phyloP scores from a whole-genome alignment of 2,888 invertebrate species.

The Caenorhabditis sp. region DNA sequence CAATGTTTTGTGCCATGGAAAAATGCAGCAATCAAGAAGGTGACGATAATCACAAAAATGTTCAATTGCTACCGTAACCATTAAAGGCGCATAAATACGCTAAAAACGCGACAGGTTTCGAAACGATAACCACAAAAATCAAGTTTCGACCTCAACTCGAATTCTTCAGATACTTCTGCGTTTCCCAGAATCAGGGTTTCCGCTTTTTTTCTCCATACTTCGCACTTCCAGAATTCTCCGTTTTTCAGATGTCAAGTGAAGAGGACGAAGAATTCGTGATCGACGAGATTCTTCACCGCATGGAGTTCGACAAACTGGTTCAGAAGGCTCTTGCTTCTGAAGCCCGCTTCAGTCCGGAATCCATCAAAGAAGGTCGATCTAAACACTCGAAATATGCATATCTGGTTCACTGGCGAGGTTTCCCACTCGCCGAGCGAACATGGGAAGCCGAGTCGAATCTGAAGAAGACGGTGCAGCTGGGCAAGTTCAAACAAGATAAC shows the following conservation, averaged over 20 bases:
- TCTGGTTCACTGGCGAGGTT: slow-evolving; percentile 57
- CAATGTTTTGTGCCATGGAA: too few relatives aligned
- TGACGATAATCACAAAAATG: too few relatives aligned
- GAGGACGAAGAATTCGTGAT: slow-evolving; percentile 30
- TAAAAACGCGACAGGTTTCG: too few relatives aligned
- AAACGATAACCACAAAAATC: too few relatives aligned
- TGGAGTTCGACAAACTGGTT: slow-evolving; percentile 11
- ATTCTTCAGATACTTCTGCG: too few relatives aligned
- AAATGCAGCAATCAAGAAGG: too few relatives aligned
- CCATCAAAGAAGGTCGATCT: not conserved
- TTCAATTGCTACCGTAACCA: too few relatives aligned
- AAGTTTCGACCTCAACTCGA: too few relatives aligned
- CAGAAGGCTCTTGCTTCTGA: not conserved
- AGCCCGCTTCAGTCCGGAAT: slow-evolving; percentile 15
- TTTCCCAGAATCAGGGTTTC: too few relatives aligned
- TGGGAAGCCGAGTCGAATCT: slow-evolving; percentile 64
- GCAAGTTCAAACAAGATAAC: slow-evolving; percentile 26
- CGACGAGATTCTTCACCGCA: not conserved
- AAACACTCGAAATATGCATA: slow-evolving; percentile 52
- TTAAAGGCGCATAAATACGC: too few relatives aligned
- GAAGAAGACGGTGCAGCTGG: not conserved
- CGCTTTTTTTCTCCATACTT: not conserved
- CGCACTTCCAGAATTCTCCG: not conserved
- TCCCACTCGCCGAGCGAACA: slow-evolving; percentile 17
- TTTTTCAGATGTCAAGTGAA: not conserved